Evolutionary conservation across 1,140 invertebrate genomes (phyloP).

Genomic region (Mesaphorura yosii): DNA sequence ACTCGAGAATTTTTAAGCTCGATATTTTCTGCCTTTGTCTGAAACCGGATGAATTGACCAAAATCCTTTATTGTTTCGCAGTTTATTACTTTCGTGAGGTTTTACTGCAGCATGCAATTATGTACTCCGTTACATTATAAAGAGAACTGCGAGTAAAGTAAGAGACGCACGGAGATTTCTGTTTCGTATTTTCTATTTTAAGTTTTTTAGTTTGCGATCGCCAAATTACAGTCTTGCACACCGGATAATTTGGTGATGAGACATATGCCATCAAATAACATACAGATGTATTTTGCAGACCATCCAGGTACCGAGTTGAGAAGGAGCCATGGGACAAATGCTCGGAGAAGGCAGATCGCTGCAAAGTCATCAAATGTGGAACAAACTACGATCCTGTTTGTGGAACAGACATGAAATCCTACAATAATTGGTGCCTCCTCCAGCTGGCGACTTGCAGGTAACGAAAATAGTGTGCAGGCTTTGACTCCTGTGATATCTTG

Average conservation of each 20-base stretch:
- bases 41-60: no score
- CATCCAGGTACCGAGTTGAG: constrained; percentile 40
- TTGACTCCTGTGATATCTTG: no score
- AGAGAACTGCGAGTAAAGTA: no score
- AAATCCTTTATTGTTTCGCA: no score
- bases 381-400: constrained; percentile 58
- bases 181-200: neutral
- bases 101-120: no score
- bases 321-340: constrained; percentile 66
- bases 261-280: no score
- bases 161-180: no score
- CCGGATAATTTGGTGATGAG: neutral
- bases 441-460: constrained; percentile 70
- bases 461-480: no score
- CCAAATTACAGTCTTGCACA: neutral
- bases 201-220: neutral
- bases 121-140: no score
- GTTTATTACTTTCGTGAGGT: no score
- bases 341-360: constrained; percentile 54
- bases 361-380: constrained; percentile 50
- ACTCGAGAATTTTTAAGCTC: no score
- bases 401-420: constrained; percentile 63
- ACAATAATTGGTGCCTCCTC: constrained; percentile 64
- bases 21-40: no score
- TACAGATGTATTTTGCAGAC: constrained; percentile 28